A percentile compares a stretch with the other conserved stretches of the same genome.
These are phyloP conservation scores for Hyaena hyaena DNA, from an alignment of 2,113 vertebrate genomes.

Conservation along the genomic window DNA sequence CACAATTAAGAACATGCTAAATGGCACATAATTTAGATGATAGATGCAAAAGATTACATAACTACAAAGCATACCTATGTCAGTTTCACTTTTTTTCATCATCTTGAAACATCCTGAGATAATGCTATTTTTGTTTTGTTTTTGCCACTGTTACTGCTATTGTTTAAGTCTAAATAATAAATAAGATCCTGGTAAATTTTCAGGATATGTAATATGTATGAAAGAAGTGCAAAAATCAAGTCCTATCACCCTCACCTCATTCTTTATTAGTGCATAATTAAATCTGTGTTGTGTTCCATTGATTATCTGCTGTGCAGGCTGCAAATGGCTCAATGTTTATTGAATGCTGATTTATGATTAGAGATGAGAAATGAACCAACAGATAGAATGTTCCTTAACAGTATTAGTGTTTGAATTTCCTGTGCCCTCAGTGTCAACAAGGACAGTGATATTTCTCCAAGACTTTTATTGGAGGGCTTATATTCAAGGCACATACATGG, in stretches of 20 bases:
- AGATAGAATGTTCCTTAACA: background rate
- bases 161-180: background rate
- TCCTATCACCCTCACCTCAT: background rate
- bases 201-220: background rate
- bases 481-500: background rate
- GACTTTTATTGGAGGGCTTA: background rate
- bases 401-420: background rate
- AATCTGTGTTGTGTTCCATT: background rate
- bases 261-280: background rate
- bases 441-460: background rate
- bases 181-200: background rate
- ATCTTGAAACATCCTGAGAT: background rate
- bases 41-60: background rate
- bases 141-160: background rate
- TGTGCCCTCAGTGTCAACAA: background rate
- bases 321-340: background rate
- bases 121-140: background rate
- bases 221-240: background rate
- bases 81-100: background rate
- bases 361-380: background rate
- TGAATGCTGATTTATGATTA: constrained; percentile 47
- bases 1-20: background rate
- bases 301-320: background rate
- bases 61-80: background rate
- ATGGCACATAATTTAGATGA: background rate